A percentile compares a stretch with the other conserved stretches of the same genome.
Conservation (phyloP, 2,888 invertebrate genomes). For the Glyphotaelius pellucidus region DNA sequence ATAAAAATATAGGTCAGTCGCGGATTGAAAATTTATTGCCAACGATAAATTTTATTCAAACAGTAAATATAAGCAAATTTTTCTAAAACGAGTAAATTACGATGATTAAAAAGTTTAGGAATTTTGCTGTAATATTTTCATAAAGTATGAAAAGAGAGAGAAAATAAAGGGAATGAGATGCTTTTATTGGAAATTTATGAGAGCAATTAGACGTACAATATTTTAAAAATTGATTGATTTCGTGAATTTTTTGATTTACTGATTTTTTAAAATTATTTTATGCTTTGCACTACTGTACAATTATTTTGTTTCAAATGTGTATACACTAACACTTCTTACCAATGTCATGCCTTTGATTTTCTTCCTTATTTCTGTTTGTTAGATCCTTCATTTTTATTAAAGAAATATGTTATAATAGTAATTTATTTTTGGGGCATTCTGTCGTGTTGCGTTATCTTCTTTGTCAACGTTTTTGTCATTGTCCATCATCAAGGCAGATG, state of each 20-base stretch:
- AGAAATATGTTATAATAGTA: too few species aligned
- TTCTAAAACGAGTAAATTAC: background rate
- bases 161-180: background rate
- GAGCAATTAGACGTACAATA: background rate
- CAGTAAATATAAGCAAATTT: background rate
- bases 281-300: background rate
- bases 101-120: background rate
- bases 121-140: background rate
- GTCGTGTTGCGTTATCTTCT: too few species aligned
- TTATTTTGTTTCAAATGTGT: too few species aligned
- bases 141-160: background rate
- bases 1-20: background rate
- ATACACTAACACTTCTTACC: too few species aligned
- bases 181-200: background rate
- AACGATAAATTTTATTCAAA: background rate
- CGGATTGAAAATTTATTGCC: background rate
- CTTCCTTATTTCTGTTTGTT: background rate
- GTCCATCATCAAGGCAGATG: too few species aligned
- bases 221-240: background rate
- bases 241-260: too few species aligned
- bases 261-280: background rate
- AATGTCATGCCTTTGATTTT: too few species aligned
- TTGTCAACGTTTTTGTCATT: too few species aligned
- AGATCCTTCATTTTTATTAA: too few species aligned
- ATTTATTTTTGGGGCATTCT: too few species aligned